These are phyloP conservation scores for Neodon shergylaensis DNA, from an alignment of 2,113 vertebrate genomes.

Conservation along the genomic window DNA sequence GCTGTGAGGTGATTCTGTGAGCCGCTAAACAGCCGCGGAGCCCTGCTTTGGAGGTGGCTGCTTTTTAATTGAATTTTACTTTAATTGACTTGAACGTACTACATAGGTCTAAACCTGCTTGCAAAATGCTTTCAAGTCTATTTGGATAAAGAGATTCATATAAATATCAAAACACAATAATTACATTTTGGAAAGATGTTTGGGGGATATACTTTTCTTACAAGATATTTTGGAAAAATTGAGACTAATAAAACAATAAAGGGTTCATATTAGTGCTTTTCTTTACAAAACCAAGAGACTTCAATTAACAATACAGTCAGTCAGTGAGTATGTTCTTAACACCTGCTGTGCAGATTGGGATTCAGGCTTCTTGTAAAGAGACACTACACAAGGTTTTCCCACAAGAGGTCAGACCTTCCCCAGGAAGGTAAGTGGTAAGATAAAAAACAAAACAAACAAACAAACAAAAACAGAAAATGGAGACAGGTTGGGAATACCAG, in stretches of 20 bases:
- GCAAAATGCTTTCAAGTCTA: conserved; percentile 65
- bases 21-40: conserved; percentile 76
- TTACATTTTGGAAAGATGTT: conserved; percentile 66
- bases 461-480: not conserved
- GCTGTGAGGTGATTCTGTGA: conserved; percentile 73
- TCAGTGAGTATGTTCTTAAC: not conserved
- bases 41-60: conserved; percentile 73
- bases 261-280: not conserved
- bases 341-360: not conserved
- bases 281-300: conserved; percentile 32
- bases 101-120: conserved; percentile 73
- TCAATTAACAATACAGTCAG: conserved; percentile 28
- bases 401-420: not conserved
- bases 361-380: not conserved
- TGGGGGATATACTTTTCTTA: conserved; percentile 32
- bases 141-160: conserved; percentile 62
- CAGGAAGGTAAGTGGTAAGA: not conserved
- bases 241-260: conserved; percentile 24
- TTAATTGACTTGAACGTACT: conserved; percentile 74
- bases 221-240: conserved; percentile 43
- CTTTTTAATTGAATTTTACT: conserved; percentile 81
- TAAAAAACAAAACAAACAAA: not conserved
- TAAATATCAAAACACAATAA: conserved; percentile 70
- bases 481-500: not conserved
- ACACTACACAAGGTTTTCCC: not conserved